Percentiles rank a stretch among this genome's conserved stretches.
Conservation (phyloP, 1,140 invertebrate genomes). For the Drosophila mayri region DNA sequence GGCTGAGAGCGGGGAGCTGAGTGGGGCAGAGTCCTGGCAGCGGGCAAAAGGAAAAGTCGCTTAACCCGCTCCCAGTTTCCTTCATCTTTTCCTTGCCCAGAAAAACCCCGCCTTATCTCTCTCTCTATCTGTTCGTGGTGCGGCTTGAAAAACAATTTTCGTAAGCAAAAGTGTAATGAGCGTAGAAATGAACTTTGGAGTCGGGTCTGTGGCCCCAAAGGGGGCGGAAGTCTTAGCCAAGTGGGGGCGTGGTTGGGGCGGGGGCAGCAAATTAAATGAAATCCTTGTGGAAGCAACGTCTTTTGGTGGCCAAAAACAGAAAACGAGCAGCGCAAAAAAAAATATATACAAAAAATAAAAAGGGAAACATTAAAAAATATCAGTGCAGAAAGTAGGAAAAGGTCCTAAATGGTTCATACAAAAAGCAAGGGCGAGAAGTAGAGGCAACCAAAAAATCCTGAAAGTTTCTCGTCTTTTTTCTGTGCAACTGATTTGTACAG, state of each 20-base stretch:
- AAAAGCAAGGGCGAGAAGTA: conserved; percentile 35
- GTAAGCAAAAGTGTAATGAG: conserved; percentile 83
- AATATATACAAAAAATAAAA: conserved; percentile 9
- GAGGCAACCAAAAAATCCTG: conserved; percentile 45
- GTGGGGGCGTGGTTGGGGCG: conserved; percentile 10
- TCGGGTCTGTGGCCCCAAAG: conserved; percentile 40
- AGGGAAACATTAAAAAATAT: conserved; percentile 79
- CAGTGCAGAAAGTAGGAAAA: conserved; percentile 74
- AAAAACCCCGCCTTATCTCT: conserved; percentile 43
- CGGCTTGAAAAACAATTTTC: conserved; percentile 82
- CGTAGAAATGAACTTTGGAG: conserved; percentile 81
- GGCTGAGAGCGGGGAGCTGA: conserved; percentile 30
- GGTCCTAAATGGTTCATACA: conserved; percentile 69
- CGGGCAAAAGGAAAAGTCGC: conserved; percentile 55
- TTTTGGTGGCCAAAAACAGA: conserved; percentile 49
- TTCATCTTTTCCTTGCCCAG: conserved; percentile 17
- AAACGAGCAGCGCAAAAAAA: conserved; percentile 50
- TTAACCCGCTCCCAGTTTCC: conserved; percentile 44
- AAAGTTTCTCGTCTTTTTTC: conserved; percentile 72
- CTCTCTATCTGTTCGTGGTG: conserved; percentile 73
- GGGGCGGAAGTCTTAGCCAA: conserved; percentile 10
- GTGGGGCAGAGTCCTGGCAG: neutral
- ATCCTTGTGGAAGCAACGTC: conserved; percentile 65
- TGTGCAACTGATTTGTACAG: conserved; percentile 79
- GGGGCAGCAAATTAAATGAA: conserved; percentile 75